These are phyloP conservation scores for Cryptoleucopteryx plumbea DNA, from an alignment of 2,113 vertebrate genomes.

Conservation along the genomic window DNA sequence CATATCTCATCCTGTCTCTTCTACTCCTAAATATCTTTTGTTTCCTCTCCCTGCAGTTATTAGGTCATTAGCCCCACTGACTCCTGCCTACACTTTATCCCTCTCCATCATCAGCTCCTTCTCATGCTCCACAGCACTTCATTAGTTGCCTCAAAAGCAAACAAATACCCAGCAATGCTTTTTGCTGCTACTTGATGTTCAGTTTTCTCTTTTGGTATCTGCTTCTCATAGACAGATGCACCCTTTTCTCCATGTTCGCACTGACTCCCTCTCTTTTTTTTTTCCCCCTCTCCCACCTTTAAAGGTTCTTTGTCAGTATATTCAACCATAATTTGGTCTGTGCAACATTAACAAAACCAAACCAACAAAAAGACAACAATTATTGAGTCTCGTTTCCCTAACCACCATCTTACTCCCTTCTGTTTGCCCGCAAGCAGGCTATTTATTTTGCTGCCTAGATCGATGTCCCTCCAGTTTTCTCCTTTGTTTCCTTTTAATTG, in stretches of 20 bases:
- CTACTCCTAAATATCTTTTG: background rate
- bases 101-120: background rate
- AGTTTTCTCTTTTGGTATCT: background rate
- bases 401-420: background rate
- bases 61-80: background rate
- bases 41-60: background rate
- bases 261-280: background rate
- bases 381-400: background rate
- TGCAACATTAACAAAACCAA: background rate
- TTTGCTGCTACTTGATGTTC: background rate
- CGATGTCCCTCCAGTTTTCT: background rate
- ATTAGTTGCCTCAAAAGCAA: background rate
- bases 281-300: background rate
- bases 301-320: background rate
- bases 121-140: background rate
- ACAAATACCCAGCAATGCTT: background rate
- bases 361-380: background rate
- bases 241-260: accelerated
- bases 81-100: background rate
- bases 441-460: background rate
- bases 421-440: background rate
- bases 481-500: background rate
- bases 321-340: background rate
- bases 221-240: background rate
- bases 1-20: background rate